Evolutionary conservation across 2,113 vertebrate species (phyloP).

Genomic region (Desmodus rotundus): DNA sequence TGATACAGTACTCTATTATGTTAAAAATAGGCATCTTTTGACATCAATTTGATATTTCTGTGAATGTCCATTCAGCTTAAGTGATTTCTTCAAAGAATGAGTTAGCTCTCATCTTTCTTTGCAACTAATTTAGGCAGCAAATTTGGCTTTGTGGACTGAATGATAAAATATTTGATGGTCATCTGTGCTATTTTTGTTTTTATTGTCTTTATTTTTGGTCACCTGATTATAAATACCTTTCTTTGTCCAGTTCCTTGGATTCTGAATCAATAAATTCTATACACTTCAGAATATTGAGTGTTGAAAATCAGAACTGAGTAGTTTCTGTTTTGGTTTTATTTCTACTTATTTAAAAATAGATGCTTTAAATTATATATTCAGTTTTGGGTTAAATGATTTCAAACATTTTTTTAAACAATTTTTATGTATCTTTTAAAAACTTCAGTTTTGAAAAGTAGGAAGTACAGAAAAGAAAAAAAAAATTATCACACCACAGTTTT

Average conservation of each 20-base stretch:
- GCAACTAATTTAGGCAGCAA: constrained; percentile 30
- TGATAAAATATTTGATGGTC: constrained; percentile 41
- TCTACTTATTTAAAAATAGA: neutral
- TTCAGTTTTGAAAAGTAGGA: neutral
- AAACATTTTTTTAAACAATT: neutral
- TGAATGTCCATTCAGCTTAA: constrained; percentile 60
- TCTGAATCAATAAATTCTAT: neutral
- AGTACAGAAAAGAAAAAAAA: neutral
- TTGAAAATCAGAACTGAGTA: neutral
- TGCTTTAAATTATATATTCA: neutral
- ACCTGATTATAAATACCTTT: neutral
- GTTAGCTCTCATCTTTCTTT: constrained; percentile 33
- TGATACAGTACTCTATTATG: constrained; percentile 38
- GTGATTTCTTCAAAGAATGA: constrained; percentile 62
- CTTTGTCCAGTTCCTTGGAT: neutral
- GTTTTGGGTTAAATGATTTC: neutral
- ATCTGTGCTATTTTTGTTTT: constrained; percentile 28
- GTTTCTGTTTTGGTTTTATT: neutral
- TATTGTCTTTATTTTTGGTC: constrained; percentile 22
- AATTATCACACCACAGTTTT: neutral
- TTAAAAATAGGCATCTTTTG: constrained; percentile 55
- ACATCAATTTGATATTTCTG: constrained; percentile 63
- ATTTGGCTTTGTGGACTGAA: constrained; percentile 51
- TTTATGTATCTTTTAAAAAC: neutral
- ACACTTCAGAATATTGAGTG: neutral